Evolutionary conservation across 2,888 invertebrate species (phyloP).

Genomic region (Dugesia japonica): DNA sequence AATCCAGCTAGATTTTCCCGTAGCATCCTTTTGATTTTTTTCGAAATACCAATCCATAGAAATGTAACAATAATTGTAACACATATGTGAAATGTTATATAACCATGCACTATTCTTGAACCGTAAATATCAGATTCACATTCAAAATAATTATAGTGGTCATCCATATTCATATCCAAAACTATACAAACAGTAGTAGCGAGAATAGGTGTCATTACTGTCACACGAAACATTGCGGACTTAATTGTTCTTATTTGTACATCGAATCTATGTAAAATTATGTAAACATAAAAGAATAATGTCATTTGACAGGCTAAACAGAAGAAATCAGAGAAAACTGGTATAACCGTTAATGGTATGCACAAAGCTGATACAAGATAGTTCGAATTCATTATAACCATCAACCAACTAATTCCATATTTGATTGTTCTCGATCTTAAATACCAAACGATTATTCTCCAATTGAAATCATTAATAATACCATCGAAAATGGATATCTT

Average conservation of each 20-base stretch:
- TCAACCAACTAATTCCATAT: background rate
- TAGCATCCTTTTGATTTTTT: background rate
- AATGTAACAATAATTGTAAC: background rate
- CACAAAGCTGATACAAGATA: background rate
- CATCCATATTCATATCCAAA: background rate
- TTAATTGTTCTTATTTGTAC: background rate
- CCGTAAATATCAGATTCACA: background rate
- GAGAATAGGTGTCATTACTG: background rate
- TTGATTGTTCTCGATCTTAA: background rate
- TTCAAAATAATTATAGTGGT: conserved; percentile 6
- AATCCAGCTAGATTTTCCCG: background rate
- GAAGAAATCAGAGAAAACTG: background rate
- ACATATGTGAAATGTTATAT: background rate
- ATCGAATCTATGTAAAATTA: background rate
- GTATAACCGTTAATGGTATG: background rate
- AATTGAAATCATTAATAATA: background rate
- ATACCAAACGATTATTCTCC: background rate
- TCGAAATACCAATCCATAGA: background rate
- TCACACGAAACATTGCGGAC: background rate
- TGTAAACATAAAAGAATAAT: background rate
- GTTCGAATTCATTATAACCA: background rate
- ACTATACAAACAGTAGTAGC: background rate
- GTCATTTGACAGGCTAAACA: background rate
- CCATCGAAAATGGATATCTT: background rate
- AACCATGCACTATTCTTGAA: background rate